Evolutionary conservation across 1,140 invertebrate genomes (phyloP).

Genomic region (Wasmannia auropunctata): DNA sequence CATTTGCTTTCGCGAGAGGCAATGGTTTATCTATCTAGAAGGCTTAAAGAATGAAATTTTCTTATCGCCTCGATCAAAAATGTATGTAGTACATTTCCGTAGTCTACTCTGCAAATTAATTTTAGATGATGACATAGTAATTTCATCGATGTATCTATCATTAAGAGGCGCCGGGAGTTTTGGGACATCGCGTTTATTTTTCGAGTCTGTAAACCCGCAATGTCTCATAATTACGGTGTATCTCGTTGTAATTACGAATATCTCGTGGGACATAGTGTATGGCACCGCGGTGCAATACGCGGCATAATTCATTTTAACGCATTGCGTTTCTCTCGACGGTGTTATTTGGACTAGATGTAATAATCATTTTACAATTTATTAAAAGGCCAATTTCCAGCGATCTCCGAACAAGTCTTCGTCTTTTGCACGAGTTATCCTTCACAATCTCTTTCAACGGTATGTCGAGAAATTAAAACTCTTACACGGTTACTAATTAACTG

Average conservation of each 20-base stretch:
- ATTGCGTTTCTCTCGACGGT: background rate
- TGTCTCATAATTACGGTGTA: background rate
- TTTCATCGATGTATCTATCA: background rate
- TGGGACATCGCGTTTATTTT: constrained; percentile 1
- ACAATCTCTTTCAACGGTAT: background rate
- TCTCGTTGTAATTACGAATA: constrained; percentile 16
- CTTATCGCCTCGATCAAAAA: background rate
- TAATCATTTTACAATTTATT: background rate
- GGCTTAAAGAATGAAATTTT: background rate
- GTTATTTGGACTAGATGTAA: background rate
- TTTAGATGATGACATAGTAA: background rate
- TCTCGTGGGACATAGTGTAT: background rate
- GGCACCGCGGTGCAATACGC: background rate
- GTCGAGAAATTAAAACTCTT: background rate
- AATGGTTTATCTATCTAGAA: background rate
- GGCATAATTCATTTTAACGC: constrained; percentile 4
- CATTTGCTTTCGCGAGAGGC: background rate
- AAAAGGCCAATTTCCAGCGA: background rate
- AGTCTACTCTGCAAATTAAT: background rate
- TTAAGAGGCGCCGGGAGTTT: background rate
- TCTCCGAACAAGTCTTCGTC: background rate
- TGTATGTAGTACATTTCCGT: background rate
- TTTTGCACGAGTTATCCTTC: background rate
- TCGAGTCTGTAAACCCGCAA: background rate
- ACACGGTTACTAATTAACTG: too few species aligned